Evolutionary conservation across 2,113 vertebrate genomes (phyloP).

Genomic region (Mastomys coucha): DNA sequence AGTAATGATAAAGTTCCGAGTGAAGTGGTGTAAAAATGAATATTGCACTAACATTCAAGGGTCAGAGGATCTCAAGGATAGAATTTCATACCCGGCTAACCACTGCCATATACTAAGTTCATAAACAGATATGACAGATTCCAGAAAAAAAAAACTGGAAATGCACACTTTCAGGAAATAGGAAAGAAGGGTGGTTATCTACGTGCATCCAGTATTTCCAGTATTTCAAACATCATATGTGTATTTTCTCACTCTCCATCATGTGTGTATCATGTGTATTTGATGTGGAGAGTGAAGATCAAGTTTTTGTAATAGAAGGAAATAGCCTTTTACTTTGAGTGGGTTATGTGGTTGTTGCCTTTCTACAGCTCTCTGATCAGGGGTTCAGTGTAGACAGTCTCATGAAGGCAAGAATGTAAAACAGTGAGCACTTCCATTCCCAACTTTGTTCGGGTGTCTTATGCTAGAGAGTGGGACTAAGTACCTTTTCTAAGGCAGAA

Average conservation of each 20-base stretch:
- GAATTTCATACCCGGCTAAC: neutral
- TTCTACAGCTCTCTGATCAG: neutral
- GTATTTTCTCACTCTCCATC: conserved; percentile 24
- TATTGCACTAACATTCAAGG: neutral
- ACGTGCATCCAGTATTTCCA: neutral
- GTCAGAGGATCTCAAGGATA: neutral
- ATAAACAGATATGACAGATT: neutral
- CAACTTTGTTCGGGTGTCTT: conserved; percentile 17
- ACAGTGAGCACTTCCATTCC: neutral
- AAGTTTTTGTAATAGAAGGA: neutral
- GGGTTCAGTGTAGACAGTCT: neutral
- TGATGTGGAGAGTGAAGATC: neutral
- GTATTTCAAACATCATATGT: conserved; percentile 32
- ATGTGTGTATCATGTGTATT: neutral
- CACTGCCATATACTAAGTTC: neutral
- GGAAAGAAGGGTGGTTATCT: neutral
- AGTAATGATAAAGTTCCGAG: neutral
- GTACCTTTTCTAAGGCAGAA: conserved; percentile 4
- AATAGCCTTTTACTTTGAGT: neutral
- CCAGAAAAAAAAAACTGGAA: neutral
- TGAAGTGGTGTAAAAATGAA: neutral
- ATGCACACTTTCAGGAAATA: neutral
- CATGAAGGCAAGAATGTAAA: neutral
- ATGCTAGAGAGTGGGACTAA: neutral
- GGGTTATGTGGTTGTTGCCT: neutral